A percentile compares a stretch with the other conserved stretches of the same genome.
Conservation (phyloP, 2,113 vertebrate species). For the Aleadryas rufinucha region DNA sequence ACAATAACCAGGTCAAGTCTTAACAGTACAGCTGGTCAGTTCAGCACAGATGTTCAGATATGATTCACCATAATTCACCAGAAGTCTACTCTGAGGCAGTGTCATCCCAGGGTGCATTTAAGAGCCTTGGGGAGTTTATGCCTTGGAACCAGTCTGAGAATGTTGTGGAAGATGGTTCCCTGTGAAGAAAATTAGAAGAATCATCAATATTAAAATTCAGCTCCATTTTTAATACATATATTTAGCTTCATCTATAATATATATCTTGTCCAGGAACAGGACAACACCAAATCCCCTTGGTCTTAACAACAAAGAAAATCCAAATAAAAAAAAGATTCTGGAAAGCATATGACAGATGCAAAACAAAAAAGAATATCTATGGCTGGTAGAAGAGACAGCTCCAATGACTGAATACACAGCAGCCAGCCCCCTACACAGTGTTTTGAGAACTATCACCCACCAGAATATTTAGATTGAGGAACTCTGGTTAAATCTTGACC, state of each 20-base stretch:
- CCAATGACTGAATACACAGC: background rate
- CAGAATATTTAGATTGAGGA: background rate
- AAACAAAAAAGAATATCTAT: background rate
- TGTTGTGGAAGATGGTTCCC: background rate
- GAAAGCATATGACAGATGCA: background rate
- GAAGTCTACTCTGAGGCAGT: fast-evolving
- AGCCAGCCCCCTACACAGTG: background rate
- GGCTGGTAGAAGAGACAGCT: background rate
- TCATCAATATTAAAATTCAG: background rate
- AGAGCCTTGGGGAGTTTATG: background rate
- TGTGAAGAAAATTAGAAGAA: background rate
- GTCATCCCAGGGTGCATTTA: fast-evolving
- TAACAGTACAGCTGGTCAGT: background rate
- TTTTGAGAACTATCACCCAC: background rate
- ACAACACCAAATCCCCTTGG: background rate
- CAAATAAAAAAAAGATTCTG: background rate
- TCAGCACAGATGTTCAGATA: background rate
- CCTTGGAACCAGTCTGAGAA: background rate
- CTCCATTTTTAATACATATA: background rate
- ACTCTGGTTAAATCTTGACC: background rate
- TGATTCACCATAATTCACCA: background rate
- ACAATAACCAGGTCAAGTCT: background rate
- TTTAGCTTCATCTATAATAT: background rate
- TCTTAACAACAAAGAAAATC: background rate
- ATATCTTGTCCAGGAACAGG: background rate